Evolutionary conservation across 35 echinoderm and acorn worm species (phyloP).

Genomic region (Hemicentrotus pulcherrimus): DNA sequence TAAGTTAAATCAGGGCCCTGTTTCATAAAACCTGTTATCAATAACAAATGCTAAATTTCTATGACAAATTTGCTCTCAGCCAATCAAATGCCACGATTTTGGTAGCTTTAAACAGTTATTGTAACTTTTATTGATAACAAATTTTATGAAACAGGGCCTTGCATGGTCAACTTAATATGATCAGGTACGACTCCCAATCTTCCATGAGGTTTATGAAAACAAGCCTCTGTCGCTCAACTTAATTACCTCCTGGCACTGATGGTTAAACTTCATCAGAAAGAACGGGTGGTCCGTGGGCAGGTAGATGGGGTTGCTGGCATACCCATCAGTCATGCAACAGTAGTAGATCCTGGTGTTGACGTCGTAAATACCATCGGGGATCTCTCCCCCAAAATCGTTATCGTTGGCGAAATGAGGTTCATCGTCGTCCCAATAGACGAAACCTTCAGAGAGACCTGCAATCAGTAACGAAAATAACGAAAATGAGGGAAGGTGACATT

Average conservation of each 20-base stretch:
- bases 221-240: too few relatives aligned
- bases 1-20: too few relatives aligned
- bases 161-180: too few relatives aligned
- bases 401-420: constrained; percentile 35
- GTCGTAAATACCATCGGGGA: constrained; percentile 65
- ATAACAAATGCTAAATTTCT: too few relatives aligned
- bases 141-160: too few relatives aligned
- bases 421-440: constrained; percentile 67
- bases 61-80: too few relatives aligned
- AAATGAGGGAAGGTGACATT: background rate
- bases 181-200: too few relatives aligned
- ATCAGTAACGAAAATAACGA: background rate
- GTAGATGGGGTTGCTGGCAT: constrained; percentile 27
- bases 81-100: too few relatives aligned
- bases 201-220: too few relatives aligned
- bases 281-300: constrained; percentile 52
- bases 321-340: constrained; percentile 66
- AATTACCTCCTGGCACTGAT: constrained; percentile 58
- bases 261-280: constrained; percentile 52
- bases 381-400: constrained; percentile 37
- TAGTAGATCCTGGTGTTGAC: constrained; percentile 71
- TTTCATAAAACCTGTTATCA: too few relatives aligned
- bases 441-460: constrained; percentile 60
- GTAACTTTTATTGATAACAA: too few relatives aligned
- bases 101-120: too few relatives aligned